Base-by-base conservation (phyloP, 2,888 invertebrate species). In the Galerucella nymphaeae region DNA sequence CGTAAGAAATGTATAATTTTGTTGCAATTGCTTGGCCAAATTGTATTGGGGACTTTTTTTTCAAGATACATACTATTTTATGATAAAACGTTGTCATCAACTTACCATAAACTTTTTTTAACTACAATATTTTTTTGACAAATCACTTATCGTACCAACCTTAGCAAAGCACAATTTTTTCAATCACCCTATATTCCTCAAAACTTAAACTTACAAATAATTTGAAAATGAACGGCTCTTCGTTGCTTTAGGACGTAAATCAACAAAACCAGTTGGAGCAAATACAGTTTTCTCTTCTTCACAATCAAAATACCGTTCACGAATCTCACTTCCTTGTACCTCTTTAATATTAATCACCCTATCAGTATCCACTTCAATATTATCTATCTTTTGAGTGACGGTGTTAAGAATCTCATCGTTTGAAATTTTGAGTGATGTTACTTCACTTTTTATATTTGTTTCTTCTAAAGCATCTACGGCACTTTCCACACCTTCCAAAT, bases 391-490 rank as follows among this genome's bases (percentile, higher is more conserved):
- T 20, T 81, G 72, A 8, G 76, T 70, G 2, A 83, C 76, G 2
- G 70, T 74, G 67, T 74, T 80, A 30, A 83, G 57, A 55, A 82
- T 77, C 48, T 77, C 76, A 8, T 77, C 74, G 42, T 67, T 74
- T 5, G 64, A 67, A 18, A 76, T 63, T n/a, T 61, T 63, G 10
- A 11, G 20, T n/a, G 8, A 58, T 66, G 58, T 14, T 16, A 48
- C 57, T 9, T 66, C 65, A 11, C 72, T 58, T 50, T 77, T 74
- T 10, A 72, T 38, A 16, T 73, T 72, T 20, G 67, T 30, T 69
- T 85, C 85, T 75, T 85, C 85, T 23, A 84, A 77, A 9, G 84
- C 85, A 63, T 86, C 86, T 0, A 86, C 82, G 0, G 82, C 86
- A 76, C 83, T 84, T 71, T 86, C 86, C 11, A 85, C 82, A 48